phyloP scores from a whole-genome alignment of 2,113 vertebrate genomes.

The Cynopterus brachyotis region DNA sequence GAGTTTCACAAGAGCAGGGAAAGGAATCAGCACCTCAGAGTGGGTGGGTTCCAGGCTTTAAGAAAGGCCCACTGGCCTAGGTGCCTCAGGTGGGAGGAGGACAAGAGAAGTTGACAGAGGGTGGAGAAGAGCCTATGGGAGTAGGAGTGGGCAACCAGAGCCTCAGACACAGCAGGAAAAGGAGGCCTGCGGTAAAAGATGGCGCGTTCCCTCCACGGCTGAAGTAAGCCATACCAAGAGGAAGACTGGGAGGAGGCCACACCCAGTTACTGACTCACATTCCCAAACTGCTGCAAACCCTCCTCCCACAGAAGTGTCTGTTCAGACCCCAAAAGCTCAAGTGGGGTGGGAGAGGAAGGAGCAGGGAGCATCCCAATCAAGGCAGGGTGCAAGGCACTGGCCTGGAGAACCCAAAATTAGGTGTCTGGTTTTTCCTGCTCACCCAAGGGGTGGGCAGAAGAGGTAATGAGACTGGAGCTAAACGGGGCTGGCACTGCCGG shows the following conservation, averaged over 20 bases:
- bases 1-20: constrained; percentile 67
- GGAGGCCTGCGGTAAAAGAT: background rate
- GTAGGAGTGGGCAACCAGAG: background rate
- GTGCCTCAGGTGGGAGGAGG: background rate
- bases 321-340: constrained; percentile 28
- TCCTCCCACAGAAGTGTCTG: constrained; percentile 48
- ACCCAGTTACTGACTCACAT: constrained; percentile 53
- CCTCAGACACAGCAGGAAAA: background rate
- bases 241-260: background rate
- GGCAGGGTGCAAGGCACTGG: background rate
- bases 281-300: background rate
- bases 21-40: constrained; percentile 38
- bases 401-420: background rate
- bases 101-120: background rate
- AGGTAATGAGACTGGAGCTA: background rate
- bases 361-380: background rate
- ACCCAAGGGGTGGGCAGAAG: background rate
- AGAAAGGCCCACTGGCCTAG: background rate
- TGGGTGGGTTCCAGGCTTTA: background rate
- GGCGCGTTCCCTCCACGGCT: background rate
- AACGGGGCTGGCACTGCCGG: background rate
- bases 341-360: background rate
- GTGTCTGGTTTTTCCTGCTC: background rate
- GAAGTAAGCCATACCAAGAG: background rate
- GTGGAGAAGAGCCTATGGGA: background rate